Evolutionary conservation across 64 coral and sea anemone species (phyloP).

Genomic region (Catalaphyllia jardinei): DNA sequence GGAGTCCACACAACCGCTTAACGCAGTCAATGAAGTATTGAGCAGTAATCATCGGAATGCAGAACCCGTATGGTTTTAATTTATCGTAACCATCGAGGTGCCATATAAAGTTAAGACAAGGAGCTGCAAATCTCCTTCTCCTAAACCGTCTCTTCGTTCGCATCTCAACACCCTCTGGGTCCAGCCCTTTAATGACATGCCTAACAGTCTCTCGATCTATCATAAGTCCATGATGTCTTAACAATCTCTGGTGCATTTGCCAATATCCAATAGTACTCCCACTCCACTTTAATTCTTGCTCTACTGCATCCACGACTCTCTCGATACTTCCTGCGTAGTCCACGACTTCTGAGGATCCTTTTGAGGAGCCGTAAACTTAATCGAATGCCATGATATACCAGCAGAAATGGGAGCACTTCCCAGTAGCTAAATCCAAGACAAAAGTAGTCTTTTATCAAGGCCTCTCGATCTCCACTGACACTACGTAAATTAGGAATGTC

Average conservation of each 20-base stretch:
- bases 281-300: constrained; percentile 48
- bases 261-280: constrained; percentile 44
- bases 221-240: constrained; percentile 31
- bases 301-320: constrained; percentile 29
- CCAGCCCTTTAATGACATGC: constrained; percentile 20
- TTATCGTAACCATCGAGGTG: constrained; percentile 25
- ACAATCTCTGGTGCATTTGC: constrained; percentile 36
- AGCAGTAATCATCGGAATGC: constrained; percentile 20
- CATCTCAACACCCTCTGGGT: constrained; percentile 42
- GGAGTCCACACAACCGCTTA: constrained; percentile 7
- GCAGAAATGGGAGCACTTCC: constrained; percentile 23
- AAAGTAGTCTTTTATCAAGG: constrained; percentile 11
- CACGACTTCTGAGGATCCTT: constrained; percentile 4
- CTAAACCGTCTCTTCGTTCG: constrained; percentile 27
- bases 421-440: constrained; percentile 36
- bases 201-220: constrained; percentile 42
- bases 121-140: constrained; percentile 32
- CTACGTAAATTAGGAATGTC: too few species aligned
- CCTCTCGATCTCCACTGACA: too few species aligned
- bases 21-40: constrained; percentile 25
- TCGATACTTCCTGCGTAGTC: constrained; percentile 18
- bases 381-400: constrained; percentile 20
- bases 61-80: constrained; percentile 22
- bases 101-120: constrained; percentile 16
- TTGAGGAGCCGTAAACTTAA: constrained; percentile 44